Base-by-base conservation (phyloP, 2,888 invertebrate genomes). In the Andrena dorsata region DNA sequence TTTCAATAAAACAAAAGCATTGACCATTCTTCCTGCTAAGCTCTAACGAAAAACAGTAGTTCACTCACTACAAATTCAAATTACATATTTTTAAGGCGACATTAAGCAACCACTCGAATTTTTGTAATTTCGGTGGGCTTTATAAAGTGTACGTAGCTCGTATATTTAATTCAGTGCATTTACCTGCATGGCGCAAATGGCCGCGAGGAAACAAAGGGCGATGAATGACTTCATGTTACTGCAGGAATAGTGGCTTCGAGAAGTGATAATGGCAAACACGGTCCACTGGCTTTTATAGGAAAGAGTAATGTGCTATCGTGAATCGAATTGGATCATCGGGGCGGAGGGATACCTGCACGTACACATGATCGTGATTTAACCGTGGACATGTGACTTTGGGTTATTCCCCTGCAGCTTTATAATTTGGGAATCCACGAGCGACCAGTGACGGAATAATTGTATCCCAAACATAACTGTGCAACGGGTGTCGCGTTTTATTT, bases 151-250 rank as follows among this genome's bases (percentile, higher is more conserved):
- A 8, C 30, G 4, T 41, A 13, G 41, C 41, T 4, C 5, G 4
- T 56, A 23, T 41, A 41, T 26, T 41, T 26, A n/a, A 8, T 28
- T 23, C 7, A 8, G 10, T 61, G 10, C 1, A n/a, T 47, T 78
- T 78, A 80, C 80, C 71, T 79, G 80, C 10, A 71, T 60, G 6
- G 35, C 58, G 51, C 71, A 80, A 23, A 78, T 0, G 23, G 65
- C 49, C 7, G 56, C 61, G 30, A 78, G 26, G 26, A 80, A 20
- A n/a, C 65, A 28, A 13, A 80, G 5, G 0, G 49, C 58, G 7
- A 64, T 10, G 20, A 66, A 56, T 4, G 20, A 51, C 4, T 79
- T 77, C 80, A 78, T 80, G 28, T 30, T 80, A 41, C 28, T 13
- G 1, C 8, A 2, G 16, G 6, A n/a, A 35, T 26, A 3, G 23